These are phyloP conservation scores for Perdix hodgsoniae DNA, from an alignment of 2,797 vertebrate genomes.

Conservation along the genomic window DNA sequence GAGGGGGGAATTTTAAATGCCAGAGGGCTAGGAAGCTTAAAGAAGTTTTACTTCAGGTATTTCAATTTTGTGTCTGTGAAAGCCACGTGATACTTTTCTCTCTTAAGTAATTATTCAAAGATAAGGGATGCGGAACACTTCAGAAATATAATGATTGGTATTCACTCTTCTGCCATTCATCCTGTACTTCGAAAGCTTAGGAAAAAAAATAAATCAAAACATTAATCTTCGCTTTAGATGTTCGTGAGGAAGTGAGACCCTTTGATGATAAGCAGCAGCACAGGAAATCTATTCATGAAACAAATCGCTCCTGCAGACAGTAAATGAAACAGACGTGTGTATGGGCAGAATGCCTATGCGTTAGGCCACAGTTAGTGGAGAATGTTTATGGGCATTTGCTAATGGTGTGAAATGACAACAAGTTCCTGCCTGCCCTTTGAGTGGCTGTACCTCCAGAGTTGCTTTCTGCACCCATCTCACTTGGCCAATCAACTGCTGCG, in stretches of 20 bases:
- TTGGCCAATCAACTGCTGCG: not conserved
- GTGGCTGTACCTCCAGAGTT: accelerated
- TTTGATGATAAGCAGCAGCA: not conserved
- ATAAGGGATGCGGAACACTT: not conserved
- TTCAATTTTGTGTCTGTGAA: not conserved
- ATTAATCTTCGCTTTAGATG: not conserved
- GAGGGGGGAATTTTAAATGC: not conserved
- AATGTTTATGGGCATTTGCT: not conserved
- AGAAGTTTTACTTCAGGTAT: not conserved
- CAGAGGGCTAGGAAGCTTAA: not conserved
- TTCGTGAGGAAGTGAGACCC: not conserved
- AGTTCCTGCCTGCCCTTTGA: not conserved
- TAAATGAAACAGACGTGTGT: not conserved
- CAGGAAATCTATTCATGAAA: not conserved
- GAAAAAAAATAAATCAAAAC: not conserved
- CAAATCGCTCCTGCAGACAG: not conserved
- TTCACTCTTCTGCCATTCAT: not conserved
- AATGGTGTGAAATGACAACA: not conserved
- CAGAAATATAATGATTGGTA: not conserved
- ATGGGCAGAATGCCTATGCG: not conserved
- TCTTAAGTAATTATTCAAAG: not conserved
- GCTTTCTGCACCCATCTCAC: not conserved
- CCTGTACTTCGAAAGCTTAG: not conserved
- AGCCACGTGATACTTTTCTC: accelerated
- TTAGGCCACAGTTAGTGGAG: not conserved